Conservation (phyloP, 2,113 vertebrate genomes). For the Hippoglossus stenolepis region DNA sequence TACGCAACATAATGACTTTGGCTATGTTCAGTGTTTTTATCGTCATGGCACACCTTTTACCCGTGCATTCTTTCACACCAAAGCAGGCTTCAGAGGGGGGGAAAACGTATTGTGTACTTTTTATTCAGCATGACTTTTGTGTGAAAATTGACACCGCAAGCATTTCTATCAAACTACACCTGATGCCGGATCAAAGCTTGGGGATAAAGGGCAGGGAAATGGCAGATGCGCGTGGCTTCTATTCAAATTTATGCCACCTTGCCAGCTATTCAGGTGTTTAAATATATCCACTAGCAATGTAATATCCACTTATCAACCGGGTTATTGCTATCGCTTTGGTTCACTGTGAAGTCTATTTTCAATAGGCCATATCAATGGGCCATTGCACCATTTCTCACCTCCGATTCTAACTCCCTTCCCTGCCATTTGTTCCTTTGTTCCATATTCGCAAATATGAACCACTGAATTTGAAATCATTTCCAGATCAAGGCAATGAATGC, state of each 20-base stretch:
- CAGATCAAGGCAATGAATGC: conserved; percentile 69
- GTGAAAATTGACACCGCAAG: conserved; percentile 22
- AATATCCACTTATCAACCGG: conserved; percentile 55
- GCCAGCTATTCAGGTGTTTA: conserved; percentile 36
- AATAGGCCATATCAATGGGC: conserved; percentile 24
- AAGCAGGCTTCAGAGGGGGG: not conserved
- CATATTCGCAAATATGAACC: conserved; percentile 67
- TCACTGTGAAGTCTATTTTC: conserved; percentile 36
- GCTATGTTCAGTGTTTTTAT: conserved; percentile 14
- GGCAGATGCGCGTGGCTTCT: conserved; percentile 31
- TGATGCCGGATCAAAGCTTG: conserved; percentile 41
- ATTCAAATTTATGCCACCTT: conserved; percentile 35
- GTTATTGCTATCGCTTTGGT: conserved; percentile 18
- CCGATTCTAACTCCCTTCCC: not conserved
- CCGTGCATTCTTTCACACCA: conserved; percentile 24
- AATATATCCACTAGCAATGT: conserved; percentile 43
- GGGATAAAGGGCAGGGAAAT: conserved; percentile 42
- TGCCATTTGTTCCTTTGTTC: conserved; percentile 51
- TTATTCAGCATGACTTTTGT: conserved; percentile 9
- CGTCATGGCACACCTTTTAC: conserved; percentile 29
- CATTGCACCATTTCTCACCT: conserved; percentile 23
- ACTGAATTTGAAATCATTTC: conserved; percentile 75
- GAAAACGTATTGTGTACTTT: not conserved
- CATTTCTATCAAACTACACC: conserved; percentile 41
- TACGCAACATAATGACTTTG: conserved; percentile 43